Evolutionary conservation across 2,888 invertebrate genomes (phyloP).

Genomic region (Leptinotarsa rubiginosa): DNA sequence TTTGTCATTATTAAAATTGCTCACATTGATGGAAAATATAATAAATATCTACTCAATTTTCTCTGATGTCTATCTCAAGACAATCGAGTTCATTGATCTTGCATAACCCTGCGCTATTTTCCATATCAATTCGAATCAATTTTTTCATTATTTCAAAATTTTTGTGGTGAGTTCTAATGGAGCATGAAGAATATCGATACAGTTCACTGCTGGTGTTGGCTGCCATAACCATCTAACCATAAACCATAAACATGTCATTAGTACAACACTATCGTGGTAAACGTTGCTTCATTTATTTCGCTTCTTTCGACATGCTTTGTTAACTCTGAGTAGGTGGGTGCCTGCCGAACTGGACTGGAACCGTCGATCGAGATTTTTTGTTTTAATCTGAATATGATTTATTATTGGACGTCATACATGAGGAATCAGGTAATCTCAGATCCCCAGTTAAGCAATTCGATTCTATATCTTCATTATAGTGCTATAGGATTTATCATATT

Average conservation of each 20-base stretch:
- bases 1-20: background rate
- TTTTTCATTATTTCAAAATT: conserved; percentile 18
- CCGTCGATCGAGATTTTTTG: conserved; percentile 11
- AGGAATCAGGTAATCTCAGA: background rate
- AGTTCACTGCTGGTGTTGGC: conserved; percentile 46
- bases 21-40: background rate
- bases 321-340: conserved; percentile 42
- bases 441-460: background rate
- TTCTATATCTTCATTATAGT: background rate
- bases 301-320: conserved; percentile 44
- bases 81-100: conserved; percentile 6
- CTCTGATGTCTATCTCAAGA: background rate
- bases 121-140: conserved; percentile 18
- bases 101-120: conserved; percentile 14
- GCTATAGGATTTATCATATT: background rate
- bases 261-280: conserved; percentile 43
- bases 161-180: conserved; percentile 44
- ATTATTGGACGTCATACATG: background rate
- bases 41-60: background rate
- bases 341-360: conserved; percentile 20
- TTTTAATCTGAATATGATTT: conserved; percentile 9
- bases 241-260: conserved; percentile 51
- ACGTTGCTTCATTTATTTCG: conserved; percentile 39
- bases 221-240: conserved; percentile 47
- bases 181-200: conserved; percentile 48